Evolutionary conservation across 1,140 invertebrate species (phyloP), one percentile per base, ranked within the genome.

Genomic region (Nephila pilipes): DNA sequence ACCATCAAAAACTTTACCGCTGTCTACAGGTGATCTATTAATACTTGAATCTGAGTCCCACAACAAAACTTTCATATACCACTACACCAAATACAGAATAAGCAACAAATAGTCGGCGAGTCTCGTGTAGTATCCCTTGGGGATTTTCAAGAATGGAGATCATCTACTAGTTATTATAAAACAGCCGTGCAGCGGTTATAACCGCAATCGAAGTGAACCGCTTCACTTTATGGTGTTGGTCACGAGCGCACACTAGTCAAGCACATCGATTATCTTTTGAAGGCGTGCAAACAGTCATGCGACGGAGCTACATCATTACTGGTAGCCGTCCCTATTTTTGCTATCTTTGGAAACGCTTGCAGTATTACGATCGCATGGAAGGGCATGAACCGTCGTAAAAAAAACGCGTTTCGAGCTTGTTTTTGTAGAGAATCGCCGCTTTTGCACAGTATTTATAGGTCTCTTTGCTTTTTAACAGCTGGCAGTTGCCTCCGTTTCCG

Each of bases 251-350:
- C 18, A 38, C n/a, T 57, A 57, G 54, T 54, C 69, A 46, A 75
- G 63, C 87, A 38, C 54, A 89, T 89, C 69, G 87, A 89, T 89
- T 89, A 75, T 89, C 87, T 57, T 46, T 54, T 89, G 87, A 57
- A 89, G 65, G 87, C 87, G 87, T 89, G 87, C 87, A 79, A 89
- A 89, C 87, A 89, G 87, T 89, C 87, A 79, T 89, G 87, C 87
- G 87, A 89, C 63, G 54, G 75, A 63, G 58, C 85, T 55, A 46
- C 85, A 46, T 89, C 87, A 89, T 89, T 89, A 89, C 69, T 65
- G 46, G 69, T 79, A 8, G 63, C 69, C 32, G 69, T 69, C 69
- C 79, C 65, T 54, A 54, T 89, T 36, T 79, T 79, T 55, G 36
- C 63, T 38, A 32, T 85, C 83, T 54, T 36, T 85, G 38, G 80